phyloP scores from a whole-genome alignment of 2,888 invertebrate species.

The Cynaeus angustus region DNA sequence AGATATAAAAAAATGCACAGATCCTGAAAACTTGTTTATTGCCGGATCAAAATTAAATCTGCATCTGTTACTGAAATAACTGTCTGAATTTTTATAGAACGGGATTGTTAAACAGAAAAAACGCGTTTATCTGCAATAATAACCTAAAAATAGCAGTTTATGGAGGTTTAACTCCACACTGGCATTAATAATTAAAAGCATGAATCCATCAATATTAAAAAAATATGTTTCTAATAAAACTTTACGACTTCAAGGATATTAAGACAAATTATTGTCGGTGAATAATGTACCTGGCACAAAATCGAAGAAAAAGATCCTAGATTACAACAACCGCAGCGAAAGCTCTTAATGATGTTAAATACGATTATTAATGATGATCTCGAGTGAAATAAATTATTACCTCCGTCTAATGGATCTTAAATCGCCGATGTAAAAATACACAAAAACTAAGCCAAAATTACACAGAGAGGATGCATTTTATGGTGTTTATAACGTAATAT shows the following conservation, averaged over 20 bases:
- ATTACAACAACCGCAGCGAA: constrained; percentile 23
- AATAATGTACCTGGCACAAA: constrained; percentile 3
- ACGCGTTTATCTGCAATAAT: no score
- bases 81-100: no score
- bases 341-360: constrained; percentile 41
- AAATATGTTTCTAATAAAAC: not conserved
- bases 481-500: constrained; percentile 5
- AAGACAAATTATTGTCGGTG: constrained; percentile 2
- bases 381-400: constrained; percentile 38
- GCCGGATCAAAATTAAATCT: no score
- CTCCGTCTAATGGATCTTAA: constrained; percentile 14
- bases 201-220: not conserved
- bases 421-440: not conserved
- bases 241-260: not conserved
- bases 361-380: constrained; percentile 40
- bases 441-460: no score
- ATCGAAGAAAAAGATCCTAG: constrained; percentile 15
- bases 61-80: no score
- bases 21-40: no score
- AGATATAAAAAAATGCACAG: no score
- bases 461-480: no score
- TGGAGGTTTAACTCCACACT: not conserved
- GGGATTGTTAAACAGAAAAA: no score
- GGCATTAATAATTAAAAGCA: not conserved
- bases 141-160: not conserved